A percentile compares a stretch with the other conserved stretches of the same genome.
Evolutionary conservation across 2,888 invertebrate genomes (phyloP).

Genomic region (Agriopis leucophaearia): DNA sequence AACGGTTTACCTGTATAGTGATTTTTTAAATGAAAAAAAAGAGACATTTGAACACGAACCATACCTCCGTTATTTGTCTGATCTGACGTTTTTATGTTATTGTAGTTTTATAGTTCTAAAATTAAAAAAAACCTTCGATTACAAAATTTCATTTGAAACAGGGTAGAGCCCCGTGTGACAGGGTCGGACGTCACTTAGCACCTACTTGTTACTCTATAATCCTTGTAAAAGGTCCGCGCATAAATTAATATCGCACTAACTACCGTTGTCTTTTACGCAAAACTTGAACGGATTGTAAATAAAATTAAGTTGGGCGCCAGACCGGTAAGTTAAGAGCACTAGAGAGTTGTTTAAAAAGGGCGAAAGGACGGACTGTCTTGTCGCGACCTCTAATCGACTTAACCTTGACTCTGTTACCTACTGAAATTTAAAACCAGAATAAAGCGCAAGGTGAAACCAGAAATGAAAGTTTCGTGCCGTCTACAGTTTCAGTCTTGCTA

Average conservation of each 20-base stretch:
- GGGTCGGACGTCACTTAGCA: background rate
- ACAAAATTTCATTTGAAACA: no score
- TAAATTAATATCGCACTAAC: background rate
- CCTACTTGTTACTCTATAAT: no score
- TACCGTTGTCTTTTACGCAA: background rate
- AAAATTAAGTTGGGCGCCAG: slow-evolving; percentile 7
- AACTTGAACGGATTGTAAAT: slow-evolving; percentile 10
- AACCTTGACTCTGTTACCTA: slow-evolving; percentile 20
- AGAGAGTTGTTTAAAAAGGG: slow-evolving; percentile 15
- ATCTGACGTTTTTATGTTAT: no score
- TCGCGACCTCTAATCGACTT: slow-evolving; percentile 11
- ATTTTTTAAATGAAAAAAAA: no score
- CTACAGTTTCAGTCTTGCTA: background rate
- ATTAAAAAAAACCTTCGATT: no score
- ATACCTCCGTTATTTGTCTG: no score
- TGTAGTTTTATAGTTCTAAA: no score
- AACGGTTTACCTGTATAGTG: no score
- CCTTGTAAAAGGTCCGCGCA: no score
- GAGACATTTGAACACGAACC: no score
- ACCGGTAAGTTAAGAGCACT: slow-evolving; percentile 12
- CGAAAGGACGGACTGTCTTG: slow-evolving; percentile 11
- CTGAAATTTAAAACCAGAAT: slow-evolving; percentile 6
- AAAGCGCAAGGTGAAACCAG: background rate
- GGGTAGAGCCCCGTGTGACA: no score
- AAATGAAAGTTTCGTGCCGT: background rate